These are phyloP conservation scores for Octonoba sinensis DNA, from an alignment of 2,888 invertebrate species.

Conservation along the genomic window DNA sequence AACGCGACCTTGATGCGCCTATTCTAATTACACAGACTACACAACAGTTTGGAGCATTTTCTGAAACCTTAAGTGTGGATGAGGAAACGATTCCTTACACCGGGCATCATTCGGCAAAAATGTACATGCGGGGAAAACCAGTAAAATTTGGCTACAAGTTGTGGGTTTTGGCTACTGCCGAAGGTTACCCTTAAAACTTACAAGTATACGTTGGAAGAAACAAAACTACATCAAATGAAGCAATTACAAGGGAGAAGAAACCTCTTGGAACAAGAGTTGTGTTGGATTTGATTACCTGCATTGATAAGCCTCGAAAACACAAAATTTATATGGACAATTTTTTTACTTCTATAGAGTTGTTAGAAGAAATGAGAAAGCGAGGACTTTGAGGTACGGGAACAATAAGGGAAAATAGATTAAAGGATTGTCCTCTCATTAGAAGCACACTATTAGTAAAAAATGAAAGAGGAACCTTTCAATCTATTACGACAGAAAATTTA, in stretches of 20 bases:
- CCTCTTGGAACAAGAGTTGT: slow-evolving; percentile 6
- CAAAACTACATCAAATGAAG: not conserved
- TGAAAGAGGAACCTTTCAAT: not conserved
- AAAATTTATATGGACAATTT: slow-evolving; percentile 2
- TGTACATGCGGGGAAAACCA: slow-evolving; percentile 14
- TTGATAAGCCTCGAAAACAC: not conserved
- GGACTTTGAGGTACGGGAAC: slow-evolving; percentile 8
- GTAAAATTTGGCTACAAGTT: too few relatives aligned
- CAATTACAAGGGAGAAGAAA: not conserved
- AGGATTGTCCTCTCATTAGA: not conserved
- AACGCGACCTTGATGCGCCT: too few relatives aligned
- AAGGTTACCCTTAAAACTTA: slow-evolving; percentile 1
- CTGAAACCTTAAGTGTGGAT: not conserved
- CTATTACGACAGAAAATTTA: not conserved
- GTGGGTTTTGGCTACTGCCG: too few relatives aligned
- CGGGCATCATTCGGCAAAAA: slow-evolving; percentile 16
- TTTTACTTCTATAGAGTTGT: slow-evolving; percentile 4
- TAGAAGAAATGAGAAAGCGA: slow-evolving; percentile 6
- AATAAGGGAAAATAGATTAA: not conserved
- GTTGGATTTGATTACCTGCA: not conserved
- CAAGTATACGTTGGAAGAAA: slow-evolving; percentile 4
- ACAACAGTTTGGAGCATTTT: slow-evolving; percentile 2
- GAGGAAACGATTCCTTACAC: slow-evolving; percentile 12
- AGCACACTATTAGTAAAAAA: not conserved
- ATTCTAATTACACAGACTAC: too few relatives aligned